Evolutionary conservation across 2,888 invertebrate genomes (phyloP), one percentile per base, ranked within the genome.

Genomic region (Hypselothyrea guttata): DNA sequence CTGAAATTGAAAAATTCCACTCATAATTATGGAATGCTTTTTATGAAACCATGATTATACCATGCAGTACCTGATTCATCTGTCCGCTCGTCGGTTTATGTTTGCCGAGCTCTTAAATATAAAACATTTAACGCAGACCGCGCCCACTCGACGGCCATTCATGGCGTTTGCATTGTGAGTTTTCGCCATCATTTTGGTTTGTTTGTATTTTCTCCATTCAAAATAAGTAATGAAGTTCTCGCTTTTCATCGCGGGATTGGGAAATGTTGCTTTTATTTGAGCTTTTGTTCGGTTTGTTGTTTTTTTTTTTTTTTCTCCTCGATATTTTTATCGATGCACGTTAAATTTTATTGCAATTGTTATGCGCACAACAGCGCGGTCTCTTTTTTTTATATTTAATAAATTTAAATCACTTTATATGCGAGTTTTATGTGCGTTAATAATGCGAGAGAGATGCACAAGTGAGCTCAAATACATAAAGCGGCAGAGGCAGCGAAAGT

Each of bases 281-380:
- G n/a, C n/a, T n/a, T n/a, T n/a, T n/a, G n/a, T n/a, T n/a, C n/a
- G n/a, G n/a, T n/a, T n/a, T n/a, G n/a, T n/a, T n/a, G n/a, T n/a
- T n/a, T n/a, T n/a, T n/a, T n/a, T n/a, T 22, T 22, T 2, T 5
- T 2, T 22, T 22, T 22, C 22, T 2, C 22, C 70, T 83, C 79
- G 65, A 83, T 73, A 73, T 76, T 85, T 78, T 79, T 85, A 79
- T 79, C 85, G 79, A 79, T 85, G 79, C 67, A 69, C 79, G 79
- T 81, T 85, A 85, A 81, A 81, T 76, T 81, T 81, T 79, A 85
- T 85, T 81, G 84, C 86, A 72, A 85, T 84, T 81, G 81, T 85
- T 81, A 81, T 83, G 84, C 61, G 79, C 79, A 64, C 78, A 83
- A 84, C 83, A 82, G 77, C 77, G 70, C 42, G 59, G 74, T 65